These are phyloP conservation scores for Cynopterus brachyotis DNA, from an alignment of 2,113 vertebrate genomes.

Conservation along the genomic window DNA sequence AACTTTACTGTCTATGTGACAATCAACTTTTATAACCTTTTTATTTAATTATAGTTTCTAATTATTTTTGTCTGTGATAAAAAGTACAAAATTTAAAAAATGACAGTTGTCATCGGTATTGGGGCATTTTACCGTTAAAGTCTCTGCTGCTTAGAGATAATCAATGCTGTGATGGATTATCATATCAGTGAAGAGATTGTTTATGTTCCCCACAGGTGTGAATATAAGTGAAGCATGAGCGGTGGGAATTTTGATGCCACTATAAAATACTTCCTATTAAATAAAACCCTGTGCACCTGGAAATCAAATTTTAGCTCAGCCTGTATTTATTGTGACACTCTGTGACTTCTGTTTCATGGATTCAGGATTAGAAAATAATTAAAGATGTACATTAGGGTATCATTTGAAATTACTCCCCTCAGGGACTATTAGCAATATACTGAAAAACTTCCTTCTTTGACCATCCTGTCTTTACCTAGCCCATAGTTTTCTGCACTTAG, in stretches of 20 bases:
- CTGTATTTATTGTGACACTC: slow-evolving; percentile 36
- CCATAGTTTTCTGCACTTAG: not conserved
- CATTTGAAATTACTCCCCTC: slow-evolving; percentile 24
- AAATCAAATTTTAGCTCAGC: slow-evolving; percentile 59
- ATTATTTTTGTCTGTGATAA: slow-evolving; percentile 21
- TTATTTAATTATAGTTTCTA: slow-evolving; percentile 21
- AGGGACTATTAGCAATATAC: not conserved
- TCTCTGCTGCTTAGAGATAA: not conserved
- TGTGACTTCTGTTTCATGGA: slow-evolving; percentile 49
- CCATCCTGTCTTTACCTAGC: not conserved
- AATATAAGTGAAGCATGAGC: not conserved
- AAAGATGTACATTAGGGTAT: slow-evolving; percentile 13
- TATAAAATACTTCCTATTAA: slow-evolving; percentile 42
- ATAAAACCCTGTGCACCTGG: slow-evolving; percentile 22
- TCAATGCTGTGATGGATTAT: not conserved
- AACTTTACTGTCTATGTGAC: not conserved
- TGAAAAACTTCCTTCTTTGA: not conserved
- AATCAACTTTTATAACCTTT: not conserved
- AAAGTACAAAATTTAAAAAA: slow-evolving; percentile 1
- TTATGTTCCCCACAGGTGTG: not conserved
- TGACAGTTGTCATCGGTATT: not conserved
- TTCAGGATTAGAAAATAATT: slow-evolving; percentile 41
- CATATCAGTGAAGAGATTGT: not conserved
- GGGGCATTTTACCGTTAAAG: not conserved
- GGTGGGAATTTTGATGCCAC: not conserved